phyloP scores from a whole-genome alignment of 2,113 vertebrate species.

The Triplophysa tibetana region DNA sequence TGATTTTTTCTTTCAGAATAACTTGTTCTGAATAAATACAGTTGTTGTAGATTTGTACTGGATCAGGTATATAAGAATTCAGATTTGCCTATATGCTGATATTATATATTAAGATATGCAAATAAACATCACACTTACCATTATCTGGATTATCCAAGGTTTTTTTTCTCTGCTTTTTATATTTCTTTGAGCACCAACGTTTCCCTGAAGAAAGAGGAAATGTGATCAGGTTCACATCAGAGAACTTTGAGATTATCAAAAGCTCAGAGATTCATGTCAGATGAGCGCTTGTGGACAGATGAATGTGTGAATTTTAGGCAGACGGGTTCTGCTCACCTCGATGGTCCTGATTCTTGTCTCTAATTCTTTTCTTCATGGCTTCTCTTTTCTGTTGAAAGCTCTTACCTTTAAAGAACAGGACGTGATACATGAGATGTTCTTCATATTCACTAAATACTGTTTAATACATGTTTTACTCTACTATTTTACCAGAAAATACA shows the following conservation, averaged over 20 bases:
- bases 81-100: neutral
- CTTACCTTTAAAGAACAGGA: constrained; percentile 77
- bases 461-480: no score
- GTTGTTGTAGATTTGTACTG: no score
- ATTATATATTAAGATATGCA: neutral
- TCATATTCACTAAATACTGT: no score
- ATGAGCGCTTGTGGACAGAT: neutral
- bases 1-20: no score
- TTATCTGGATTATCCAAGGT: constrained; percentile 79
- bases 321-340: constrained; percentile 75
- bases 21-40: no score
- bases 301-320: neutral
- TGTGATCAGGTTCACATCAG: neutral
- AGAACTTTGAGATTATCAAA: no score
- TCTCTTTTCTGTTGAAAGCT: constrained; percentile 96
- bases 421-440: neutral
- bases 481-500: no score
- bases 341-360: constrained; percentile 87
- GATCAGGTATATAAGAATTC: neutral
- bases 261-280: neutral
- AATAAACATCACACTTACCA: constrained; percentile 70
- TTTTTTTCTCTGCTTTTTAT: constrained; percentile 91
- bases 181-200: constrained; percentile 91
- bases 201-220: constrained; percentile 76
- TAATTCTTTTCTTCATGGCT: constrained; percentile 90